Base-by-base conservation (phyloP, 2,113 vertebrate species). In the Procavia capensis region DNA sequence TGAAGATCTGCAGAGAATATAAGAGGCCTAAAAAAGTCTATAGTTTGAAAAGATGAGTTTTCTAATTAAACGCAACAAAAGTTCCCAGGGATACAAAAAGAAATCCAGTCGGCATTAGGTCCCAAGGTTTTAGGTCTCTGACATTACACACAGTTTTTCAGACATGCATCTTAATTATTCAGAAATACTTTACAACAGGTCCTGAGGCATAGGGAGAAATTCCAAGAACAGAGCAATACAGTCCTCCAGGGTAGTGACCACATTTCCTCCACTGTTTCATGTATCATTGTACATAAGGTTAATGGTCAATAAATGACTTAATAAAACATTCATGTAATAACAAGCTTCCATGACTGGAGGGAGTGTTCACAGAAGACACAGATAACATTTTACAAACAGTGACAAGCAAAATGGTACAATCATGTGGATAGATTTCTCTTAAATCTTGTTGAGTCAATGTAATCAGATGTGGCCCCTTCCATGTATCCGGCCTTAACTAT, bases 401-500 rank as follows among this genome's bases (percentile, higher is more conserved):
- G 14, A 96, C 92, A 95, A 93, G 85, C 34, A 94, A 94, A 96
- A 97, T 79, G 54, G 63, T 93, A 61, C 61, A 93, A 89, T 95
- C 86, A 89, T 80, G 91, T 43, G 66, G 36, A 84, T 57, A 61
- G 63, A 83, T 63, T 96, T 95, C 64, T 85, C 89, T 95, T 83
- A 87, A 54, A 85, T 89, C 59, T 78, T 54, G n/a, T 43, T 94
- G 90, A 86, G 50, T 94, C 85, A 78, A 0, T 95, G 72, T 89
- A 94, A 94, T 87, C 57, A 88, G 82, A 83, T 89, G 84, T 47
- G 68, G 64, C 83, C 64, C 19, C 19, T 89, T 94, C 79, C 91
- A 86, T 11, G 10, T 24, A 59, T 80, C 83, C 63, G 68, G 63
- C 54, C 47, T 89, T 47, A 20, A 43, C 19, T 16, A 27, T 87